Conservation (phyloP, 2,797 vertebrate species). For the Pristis pectinata region DNA sequence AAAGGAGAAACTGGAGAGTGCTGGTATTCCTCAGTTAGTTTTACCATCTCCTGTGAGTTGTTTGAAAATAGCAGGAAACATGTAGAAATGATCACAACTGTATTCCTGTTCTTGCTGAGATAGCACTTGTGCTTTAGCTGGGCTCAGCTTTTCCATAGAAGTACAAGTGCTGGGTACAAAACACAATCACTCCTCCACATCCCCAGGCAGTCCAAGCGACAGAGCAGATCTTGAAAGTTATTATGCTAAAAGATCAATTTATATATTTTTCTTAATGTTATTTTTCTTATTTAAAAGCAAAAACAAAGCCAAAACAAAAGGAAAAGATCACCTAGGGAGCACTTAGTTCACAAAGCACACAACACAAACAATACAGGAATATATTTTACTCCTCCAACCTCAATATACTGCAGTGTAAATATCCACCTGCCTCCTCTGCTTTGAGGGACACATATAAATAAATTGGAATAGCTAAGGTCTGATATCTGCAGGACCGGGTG, state of each 20-base stretch:
- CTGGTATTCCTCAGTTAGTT: not conserved
- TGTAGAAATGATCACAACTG: not conserved
- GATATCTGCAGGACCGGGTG: not conserved
- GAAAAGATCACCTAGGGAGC: not conserved
- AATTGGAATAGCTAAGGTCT: not conserved
- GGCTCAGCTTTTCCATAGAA: not conserved
- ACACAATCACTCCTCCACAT: not conserved
- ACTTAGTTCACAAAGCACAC: not conserved
- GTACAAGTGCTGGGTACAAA: not conserved
- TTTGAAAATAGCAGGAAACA: not conserved
- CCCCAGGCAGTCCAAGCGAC: not conserved
- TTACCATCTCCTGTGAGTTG: not conserved
- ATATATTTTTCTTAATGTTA: not conserved
- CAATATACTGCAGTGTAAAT: not conserved
- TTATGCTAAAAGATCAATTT: not conserved
- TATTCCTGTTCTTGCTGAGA: not conserved
- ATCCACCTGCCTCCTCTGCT: not conserved
- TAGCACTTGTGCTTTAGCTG: not conserved
- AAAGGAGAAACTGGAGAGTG: not conserved
- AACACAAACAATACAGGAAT: not conserved
- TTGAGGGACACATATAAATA: not conserved
- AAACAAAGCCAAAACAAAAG: not conserved
- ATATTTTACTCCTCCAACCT: not conserved
- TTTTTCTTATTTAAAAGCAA: not conserved
- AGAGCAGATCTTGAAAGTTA: not conserved